These are phyloP conservation scores for Drosophila malerkotliana DNA, from an alignment of 1,140 invertebrate species.

Conservation along the genomic window DNA sequence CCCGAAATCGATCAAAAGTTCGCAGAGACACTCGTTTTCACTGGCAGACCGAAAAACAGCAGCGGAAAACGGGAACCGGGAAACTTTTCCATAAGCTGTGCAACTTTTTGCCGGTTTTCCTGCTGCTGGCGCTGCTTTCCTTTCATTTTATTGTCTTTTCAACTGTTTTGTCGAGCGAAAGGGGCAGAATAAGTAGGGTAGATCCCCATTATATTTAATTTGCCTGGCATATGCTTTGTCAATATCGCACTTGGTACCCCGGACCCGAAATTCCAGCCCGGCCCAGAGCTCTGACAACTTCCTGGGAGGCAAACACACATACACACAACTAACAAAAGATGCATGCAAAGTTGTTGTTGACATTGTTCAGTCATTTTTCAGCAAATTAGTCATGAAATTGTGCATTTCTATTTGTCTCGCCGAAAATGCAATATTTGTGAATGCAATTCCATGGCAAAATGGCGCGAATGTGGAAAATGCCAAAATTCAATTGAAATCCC, in stretches of 20 bases:
- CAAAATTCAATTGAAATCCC: slow-evolving; percentile 26
- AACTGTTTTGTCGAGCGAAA: slow-evolving; percentile 44
- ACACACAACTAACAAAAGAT: slow-evolving; percentile 40
- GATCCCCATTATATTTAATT: slow-evolving; percentile 75
- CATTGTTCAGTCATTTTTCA: slow-evolving; percentile 71
- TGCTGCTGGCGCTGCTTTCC: slow-evolving; percentile 25
- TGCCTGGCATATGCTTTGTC: slow-evolving; percentile 76
- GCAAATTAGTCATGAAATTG: slow-evolving; percentile 76
- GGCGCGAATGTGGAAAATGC: slow-evolving; percentile 38
- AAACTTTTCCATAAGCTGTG: slow-evolving; percentile 64
- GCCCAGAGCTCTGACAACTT: slow-evolving; percentile 71
- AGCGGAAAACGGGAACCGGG: not conserved
- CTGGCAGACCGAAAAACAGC: slow-evolving; percentile 9
- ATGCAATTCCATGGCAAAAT: slow-evolving; percentile 22
- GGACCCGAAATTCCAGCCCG: slow-evolving; percentile 63
- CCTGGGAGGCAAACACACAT: slow-evolving; percentile 28
- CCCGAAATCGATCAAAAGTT: slow-evolving; percentile 69
- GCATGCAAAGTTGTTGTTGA: slow-evolving; percentile 64
- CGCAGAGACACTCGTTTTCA: slow-evolving; percentile 29
- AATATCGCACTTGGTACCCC: slow-evolving; percentile 52
- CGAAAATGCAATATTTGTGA: slow-evolving; percentile 46
- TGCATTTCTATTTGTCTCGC: slow-evolving; percentile 62
- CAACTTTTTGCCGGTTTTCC: slow-evolving; percentile 53
- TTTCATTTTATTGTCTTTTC: slow-evolving; percentile 51
- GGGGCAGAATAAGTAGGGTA: slow-evolving; percentile 36